These are phyloP conservation scores for Drosophila leontia DNA, from an alignment of 1,140 invertebrate species.

Conservation along the genomic window DNA sequence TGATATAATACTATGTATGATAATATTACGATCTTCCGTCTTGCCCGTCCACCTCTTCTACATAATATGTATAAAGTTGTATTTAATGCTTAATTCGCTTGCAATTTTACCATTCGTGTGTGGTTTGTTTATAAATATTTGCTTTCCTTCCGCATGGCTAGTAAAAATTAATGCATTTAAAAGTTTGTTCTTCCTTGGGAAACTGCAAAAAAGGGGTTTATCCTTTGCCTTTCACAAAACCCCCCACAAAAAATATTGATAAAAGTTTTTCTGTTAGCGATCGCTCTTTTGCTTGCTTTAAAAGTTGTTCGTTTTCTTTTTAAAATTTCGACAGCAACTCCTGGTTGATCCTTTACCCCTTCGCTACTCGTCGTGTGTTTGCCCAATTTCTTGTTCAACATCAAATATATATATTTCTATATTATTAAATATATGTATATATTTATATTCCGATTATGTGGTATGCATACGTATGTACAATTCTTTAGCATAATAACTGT, in stretches of 20 bases:
- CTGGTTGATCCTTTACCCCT: not conserved
- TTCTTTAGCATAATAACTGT: constrained; percentile 70
- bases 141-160: constrained; percentile 6
- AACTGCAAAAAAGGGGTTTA: constrained; percentile 11
- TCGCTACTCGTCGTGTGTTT: constrained; percentile 4
- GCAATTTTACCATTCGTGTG: not conserved
- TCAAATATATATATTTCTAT: constrained; percentile 75
- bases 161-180: constrained; percentile 25
- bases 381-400: constrained; percentile 58
- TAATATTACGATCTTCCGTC: constrained; percentile 14
- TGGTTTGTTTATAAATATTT: constrained; percentile 7
- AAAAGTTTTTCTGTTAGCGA: constrained; percentile 18
- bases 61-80: constrained; percentile 7
- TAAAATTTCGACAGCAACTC: constrained; percentile 25
- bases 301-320: constrained; percentile 16
- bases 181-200: constrained; percentile 2
- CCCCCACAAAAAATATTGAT: constrained; percentile 20
- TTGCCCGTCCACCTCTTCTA: not conserved
- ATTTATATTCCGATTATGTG: constrained; percentile 70
- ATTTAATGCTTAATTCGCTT: constrained; percentile 25
- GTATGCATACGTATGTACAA: constrained; percentile 71
- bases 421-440: constrained; percentile 64
- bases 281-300: constrained; percentile 24
- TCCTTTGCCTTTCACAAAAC: no score
- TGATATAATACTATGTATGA: constrained; percentile 13